Percentiles rank a stretch among this genome's conserved stretches.
Evolutionary conservation across 2,888 invertebrate species (phyloP).

Genomic region (Globia sparganii): DNA sequence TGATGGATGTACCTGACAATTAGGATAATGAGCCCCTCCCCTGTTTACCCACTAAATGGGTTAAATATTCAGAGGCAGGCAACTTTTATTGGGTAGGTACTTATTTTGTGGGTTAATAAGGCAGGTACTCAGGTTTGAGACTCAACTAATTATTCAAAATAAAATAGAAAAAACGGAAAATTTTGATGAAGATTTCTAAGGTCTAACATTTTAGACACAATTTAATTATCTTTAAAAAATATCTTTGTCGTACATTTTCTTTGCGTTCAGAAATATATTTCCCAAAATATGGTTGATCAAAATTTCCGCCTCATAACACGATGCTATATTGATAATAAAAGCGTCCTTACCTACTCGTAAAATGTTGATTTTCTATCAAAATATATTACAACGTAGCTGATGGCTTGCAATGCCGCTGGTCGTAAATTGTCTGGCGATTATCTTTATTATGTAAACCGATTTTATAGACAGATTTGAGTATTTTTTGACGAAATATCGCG

Average conservation of each 20-base stretch:
- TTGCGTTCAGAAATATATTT: not conserved
- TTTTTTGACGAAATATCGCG: not conserved
- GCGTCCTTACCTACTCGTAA: not conserved
- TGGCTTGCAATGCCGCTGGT: not conserved
- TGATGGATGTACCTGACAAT: constrained; percentile 42
- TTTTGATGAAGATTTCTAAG: too few species aligned
- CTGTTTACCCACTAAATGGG: constrained; percentile 31
- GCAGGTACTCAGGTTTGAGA: too few species aligned
- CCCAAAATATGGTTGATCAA: not conserved
- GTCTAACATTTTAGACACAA: not conserved
- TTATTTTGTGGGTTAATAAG: constrained; percentile 30
- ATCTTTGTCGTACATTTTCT: not conserved
- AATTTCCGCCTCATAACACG: not conserved
- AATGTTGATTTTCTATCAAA: constrained; percentile 8
- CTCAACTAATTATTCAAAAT: too few species aligned
- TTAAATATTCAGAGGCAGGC: constrained; percentile 38
- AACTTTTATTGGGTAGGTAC: constrained; percentile 25
- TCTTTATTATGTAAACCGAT: not conserved
- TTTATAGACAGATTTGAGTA: not conserved
- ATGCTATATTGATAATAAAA: constrained; percentile 5
- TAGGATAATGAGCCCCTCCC: constrained; percentile 40
- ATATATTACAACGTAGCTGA: not conserved
- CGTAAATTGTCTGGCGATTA: constrained; percentile 25
- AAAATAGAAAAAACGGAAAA: too few species aligned
- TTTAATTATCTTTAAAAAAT: not conserved